Evolutionary conservation across 2,113 vertebrate genomes (phyloP), one percentile per base, ranked within the genome.

Genomic region (Suricata suricatta): DNA sequence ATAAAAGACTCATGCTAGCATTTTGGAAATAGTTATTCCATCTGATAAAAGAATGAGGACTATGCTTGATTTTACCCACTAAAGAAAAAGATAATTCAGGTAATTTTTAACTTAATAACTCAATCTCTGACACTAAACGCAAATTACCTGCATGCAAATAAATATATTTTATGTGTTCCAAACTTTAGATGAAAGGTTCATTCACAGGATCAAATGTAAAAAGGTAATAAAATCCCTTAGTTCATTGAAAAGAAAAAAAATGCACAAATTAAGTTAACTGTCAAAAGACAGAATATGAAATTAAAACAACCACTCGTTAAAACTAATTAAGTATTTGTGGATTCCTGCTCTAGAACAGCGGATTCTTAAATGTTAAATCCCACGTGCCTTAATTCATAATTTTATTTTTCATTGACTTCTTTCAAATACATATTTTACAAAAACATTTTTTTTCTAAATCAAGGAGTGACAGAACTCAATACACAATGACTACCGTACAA

Each of bases 1-100:
- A 74, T 47, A 96, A 76, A 91, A 93, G 29, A 8, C 19, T 66
- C 57, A 44, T 71, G 89, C 12, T 52, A 35, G 90, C 57, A 76
- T 88, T 52, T 95, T 86, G 92, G 41, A 68, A 72, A 86, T 74
- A 64, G 25, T 87, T 88, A 83, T 19, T 38, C 15, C 64, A 81
- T 63, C 17, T 88, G 72, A 93, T 60, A 69, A 88, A 90, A 90
- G 47, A 87, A 92, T 54, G 17, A 96, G 13, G 74, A n/a, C 31
- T 25, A 68, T 33, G 31, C 60, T 80, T 91, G 11, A 84, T 5
- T 71, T 80, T 69, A 74, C 2, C 7, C 5, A 33, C 47, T 80
- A 79, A 21, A 83, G 23, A 10, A 94, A 94, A 23, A 82, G 13
- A 81, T 57, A 83, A 50, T 50, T 72, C 41, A 44, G 27, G 12